Evolutionary conservation across 2,888 invertebrate species (phyloP).

Genomic region (Nomada fabriciana): DNA sequence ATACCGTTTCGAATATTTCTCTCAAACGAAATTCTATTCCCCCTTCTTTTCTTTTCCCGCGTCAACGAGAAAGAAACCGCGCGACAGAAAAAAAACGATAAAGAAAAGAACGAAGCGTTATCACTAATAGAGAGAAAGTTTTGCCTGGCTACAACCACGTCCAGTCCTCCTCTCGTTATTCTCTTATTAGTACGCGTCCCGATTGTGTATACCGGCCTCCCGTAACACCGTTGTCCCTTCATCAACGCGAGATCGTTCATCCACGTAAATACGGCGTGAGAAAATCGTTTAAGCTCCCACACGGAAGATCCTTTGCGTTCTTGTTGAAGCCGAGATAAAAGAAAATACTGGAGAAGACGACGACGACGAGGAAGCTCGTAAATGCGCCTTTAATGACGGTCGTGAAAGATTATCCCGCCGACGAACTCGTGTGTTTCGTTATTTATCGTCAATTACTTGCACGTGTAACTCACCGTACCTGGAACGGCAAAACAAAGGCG

Average conservation of each 20-base stretch:
- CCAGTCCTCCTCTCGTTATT: constrained; percentile 43
- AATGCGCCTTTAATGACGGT: constrained; percentile 63
- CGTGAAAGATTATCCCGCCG: constrained; percentile 61
- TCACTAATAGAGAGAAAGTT: constrained; percentile 53
- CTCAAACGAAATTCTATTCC: constrained; percentile 34
- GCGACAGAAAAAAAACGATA: not conserved
- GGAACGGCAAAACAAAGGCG: not conserved
- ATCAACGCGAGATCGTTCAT: constrained; percentile 68
- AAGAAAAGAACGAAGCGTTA: constrained; percentile 26
- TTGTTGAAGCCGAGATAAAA: constrained; percentile 71
- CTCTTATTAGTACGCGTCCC: constrained; percentile 55
- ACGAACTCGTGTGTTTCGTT: constrained; percentile 48
- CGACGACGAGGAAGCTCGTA: constrained; percentile 52
- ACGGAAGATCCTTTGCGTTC: constrained; percentile 69
- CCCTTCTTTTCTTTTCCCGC: no score
- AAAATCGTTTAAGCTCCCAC: constrained; percentile 70
- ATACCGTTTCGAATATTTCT: not conserved
- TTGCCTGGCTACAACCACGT: constrained; percentile 1
- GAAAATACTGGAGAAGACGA: constrained; percentile 60
- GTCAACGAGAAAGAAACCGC: not conserved
- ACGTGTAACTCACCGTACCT: not conserved
- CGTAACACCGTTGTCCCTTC: constrained; percentile 55
- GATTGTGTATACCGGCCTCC: constrained; percentile 49
- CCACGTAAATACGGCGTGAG: constrained; percentile 70
- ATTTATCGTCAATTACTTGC: constrained; percentile 54